Evolutionary conservation across 23 tunicate species (phyloP).

Genomic region (Ascidia mentula): DNA sequence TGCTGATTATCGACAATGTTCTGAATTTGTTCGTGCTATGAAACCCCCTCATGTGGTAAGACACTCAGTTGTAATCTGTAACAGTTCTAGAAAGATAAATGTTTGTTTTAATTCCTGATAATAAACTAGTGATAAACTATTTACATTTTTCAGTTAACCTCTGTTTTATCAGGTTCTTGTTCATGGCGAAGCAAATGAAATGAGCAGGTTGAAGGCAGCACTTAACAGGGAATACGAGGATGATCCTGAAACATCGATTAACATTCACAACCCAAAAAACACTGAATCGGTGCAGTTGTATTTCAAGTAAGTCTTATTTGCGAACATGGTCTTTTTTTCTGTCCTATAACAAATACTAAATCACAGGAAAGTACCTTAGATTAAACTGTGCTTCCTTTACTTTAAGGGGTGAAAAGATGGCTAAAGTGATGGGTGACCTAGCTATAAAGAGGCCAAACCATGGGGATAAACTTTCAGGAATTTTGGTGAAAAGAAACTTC

Average conservation of each 20-base stretch:
- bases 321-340: too few species aligned
- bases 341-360: too few species aligned
- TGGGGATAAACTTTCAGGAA: slow-evolving; percentile 79
- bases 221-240: slow-evolving; percentile 92
- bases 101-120: not conserved
- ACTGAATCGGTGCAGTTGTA: slow-evolving; percentile 84
- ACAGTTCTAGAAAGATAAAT: not conserved
- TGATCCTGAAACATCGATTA: slow-evolving; percentile 78
- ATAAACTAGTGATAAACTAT: not conserved
- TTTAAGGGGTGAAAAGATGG: slow-evolving; percentile 93
- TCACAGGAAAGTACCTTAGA: not conserved
- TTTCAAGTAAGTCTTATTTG: slow-evolving; percentile 55
- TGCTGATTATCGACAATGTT: slow-evolving; percentile 90
- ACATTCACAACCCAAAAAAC: slow-evolving; percentile 94
- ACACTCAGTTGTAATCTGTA: not conserved
- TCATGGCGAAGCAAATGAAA: slow-evolving; percentile 98
- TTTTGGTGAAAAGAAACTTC: slow-evolving; percentile 90
- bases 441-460: slow-evolving; percentile 86
- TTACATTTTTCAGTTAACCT: not conserved
- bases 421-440: slow-evolving; percentile 93
- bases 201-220: slow-evolving; percentile 84
- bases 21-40: slow-evolving; percentile 94
- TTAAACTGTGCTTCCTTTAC: not conserved
- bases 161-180: slow-evolving; percentile 63
- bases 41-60: slow-evolving; percentile 97